Evolutionary conservation across 2,888 invertebrate species (phyloP).

Genomic region (Napeogenes inachia): DNA sequence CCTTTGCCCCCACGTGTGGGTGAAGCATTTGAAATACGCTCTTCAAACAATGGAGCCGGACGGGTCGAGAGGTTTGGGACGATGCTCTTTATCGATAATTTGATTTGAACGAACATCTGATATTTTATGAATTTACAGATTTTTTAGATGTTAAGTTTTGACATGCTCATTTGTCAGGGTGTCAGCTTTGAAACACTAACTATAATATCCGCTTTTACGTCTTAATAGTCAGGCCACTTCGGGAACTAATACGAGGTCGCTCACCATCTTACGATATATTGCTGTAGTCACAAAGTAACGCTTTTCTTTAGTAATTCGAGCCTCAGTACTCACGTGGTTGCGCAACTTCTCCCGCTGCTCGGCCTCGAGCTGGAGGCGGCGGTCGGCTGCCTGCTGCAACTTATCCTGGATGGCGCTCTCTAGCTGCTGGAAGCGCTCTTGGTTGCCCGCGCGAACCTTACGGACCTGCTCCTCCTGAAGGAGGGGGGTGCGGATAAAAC

Average conservation of each 20-base stretch:
- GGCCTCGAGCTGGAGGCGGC: slow-evolving; percentile 84
- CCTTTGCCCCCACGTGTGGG: background rate
- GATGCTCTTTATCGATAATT: background rate
- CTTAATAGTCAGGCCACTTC: no score
- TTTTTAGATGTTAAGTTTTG: no score
- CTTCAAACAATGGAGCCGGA: background rate
- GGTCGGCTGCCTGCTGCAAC: slow-evolving; percentile 76
- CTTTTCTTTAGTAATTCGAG: no score
- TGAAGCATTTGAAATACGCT: background rate
- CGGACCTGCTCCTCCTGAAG: slow-evolving; percentile 84
- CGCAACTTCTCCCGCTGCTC: slow-evolving; percentile 87
- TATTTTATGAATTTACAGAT: background rate
- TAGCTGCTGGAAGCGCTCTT: slow-evolving; percentile 81
- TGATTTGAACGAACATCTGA: background rate
- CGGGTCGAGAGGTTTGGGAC: background rate
- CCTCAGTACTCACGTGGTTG: slow-evolving; percentile 81
- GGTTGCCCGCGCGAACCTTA: slow-evolving; percentile 82
- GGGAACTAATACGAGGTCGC: no score
- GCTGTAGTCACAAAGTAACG: background rate
- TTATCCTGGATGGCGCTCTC: slow-evolving; percentile 82
- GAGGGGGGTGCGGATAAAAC: background rate
- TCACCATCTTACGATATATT: no score
- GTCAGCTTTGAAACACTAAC: no score
- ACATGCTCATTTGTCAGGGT: no score
- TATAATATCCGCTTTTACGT: no score